Evolutionary conservation across 2,888 invertebrate genomes (phyloP), one percentile per base, ranked within the genome.

Genomic region (Suillia variegata): DNA sequence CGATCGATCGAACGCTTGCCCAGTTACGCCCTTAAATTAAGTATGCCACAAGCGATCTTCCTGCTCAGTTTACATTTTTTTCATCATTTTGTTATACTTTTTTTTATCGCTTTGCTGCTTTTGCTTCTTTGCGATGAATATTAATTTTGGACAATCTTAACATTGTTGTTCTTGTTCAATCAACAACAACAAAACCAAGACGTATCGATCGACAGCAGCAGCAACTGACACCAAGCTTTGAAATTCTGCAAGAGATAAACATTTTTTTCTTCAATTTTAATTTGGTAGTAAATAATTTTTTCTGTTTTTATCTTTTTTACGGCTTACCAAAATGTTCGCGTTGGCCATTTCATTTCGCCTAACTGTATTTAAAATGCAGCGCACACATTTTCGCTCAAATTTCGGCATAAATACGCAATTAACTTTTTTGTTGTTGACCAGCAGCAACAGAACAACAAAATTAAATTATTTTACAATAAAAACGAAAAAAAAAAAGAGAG

Each of bases 131-230:
- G n/a, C n/a, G n/a, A n/a, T 62, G 54, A 62, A 64, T 62, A 62
- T 64, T 62, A 64, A 62, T 61, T 65, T 62, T 62, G 61, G 59
- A 55, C 62, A 56, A 61, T 50, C 50, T n/a, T 33, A 10, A 10
- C 13, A 8, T 33, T 33, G 8, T 10, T 33, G 8, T 33, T 33
- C 33, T 33, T 33, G 33, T 13, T 13, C n/a, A n/a, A n/a, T n/a
- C n/a, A n/a, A n/a, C n/a, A n/a, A n/a, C n/a, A n/a, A 38, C n/a
- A 8, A 38, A 38, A n/a, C n/a, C n/a, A 8, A 38, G 38, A 12
- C 4, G n/a, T 31, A 8, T 31, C n/a, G n/a, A n/a, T n/a, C n/a
- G n/a, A n/a, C n/a, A n/a, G n/a, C n/a, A n/a, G n/a, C n/a, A n/a
- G n/a, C n/a, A n/a, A n/a, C n/a, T n/a, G n/a, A n/a, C n/a, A n/a